Conservation (phyloP, 2,113 vertebrate species). For the Hippopotamus amphibius region DNA sequence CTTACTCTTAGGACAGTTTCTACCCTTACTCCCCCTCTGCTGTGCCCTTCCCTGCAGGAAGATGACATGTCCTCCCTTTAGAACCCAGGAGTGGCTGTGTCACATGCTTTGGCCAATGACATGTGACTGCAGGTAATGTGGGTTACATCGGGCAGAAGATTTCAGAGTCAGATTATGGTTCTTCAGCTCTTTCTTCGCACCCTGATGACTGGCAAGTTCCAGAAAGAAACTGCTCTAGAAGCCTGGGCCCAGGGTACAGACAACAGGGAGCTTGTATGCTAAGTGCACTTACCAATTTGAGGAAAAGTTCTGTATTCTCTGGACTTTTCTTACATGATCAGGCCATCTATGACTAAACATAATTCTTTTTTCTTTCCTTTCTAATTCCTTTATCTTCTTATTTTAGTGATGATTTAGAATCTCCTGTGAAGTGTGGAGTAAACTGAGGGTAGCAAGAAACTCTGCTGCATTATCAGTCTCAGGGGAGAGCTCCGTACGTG, state of each 20-base stretch:
- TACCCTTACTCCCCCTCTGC: background rate
- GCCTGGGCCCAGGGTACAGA: background rate
- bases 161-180: background rate
- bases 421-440: background rate
- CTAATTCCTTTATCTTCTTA: background rate
- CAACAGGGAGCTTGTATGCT: background rate
- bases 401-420: background rate
- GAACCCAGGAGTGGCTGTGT: background rate
- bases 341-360: background rate
- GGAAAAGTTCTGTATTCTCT: background rate
- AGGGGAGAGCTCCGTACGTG: background rate
- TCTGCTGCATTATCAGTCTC: background rate
- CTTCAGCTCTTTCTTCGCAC: background rate
- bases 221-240: background rate
- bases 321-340: background rate
- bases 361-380: background rate
- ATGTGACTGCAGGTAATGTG: background rate
- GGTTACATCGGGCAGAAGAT: background rate
- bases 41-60: too few species aligned
- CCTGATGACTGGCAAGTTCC: background rate
- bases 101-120: background rate
- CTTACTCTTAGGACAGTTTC: background rate
- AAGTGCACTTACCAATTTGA: background rate
- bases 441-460: background rate
- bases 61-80: background rate